Conservation (phyloP, 2,888 invertebrate species). For the Anagyrus pseudococci region DNA sequence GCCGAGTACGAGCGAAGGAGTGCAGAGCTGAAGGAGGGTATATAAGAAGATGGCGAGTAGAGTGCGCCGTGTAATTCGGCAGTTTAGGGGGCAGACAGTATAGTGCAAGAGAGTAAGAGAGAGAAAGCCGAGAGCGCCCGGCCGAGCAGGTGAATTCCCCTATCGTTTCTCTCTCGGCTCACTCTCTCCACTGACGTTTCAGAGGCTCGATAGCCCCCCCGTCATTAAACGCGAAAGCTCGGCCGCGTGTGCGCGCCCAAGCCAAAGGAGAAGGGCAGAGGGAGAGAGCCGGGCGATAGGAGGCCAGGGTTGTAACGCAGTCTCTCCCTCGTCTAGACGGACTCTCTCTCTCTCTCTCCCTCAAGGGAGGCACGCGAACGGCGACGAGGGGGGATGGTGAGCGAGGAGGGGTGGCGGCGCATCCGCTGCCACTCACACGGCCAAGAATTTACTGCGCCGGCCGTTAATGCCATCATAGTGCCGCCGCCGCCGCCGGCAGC, state of each 20-base stretch:
- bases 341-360: too few relatives aligned
- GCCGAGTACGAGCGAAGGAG: too few relatives aligned
- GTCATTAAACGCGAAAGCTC: constrained; percentile 49
- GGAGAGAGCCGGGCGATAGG: constrained; percentile 46
- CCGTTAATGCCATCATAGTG: constrained; percentile 58
- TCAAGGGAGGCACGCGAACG: too few relatives aligned
- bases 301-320: constrained; percentile 56
- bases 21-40: constrained; percentile 13
- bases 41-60: neutral
- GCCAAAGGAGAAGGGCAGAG: constrained; percentile 22
- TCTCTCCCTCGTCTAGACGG: constrained; percentile 59
- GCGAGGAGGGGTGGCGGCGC: constrained; percentile 14
- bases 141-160: constrained; percentile 46
- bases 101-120: neutral
- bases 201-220: constrained; percentile 46
- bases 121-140: too few relatives aligned
- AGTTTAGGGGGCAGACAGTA: constrained; percentile 6
- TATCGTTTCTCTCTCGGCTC: neutral
- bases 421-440: constrained; percentile 55
- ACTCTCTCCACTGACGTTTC: neutral
- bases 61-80: constrained; percentile 12
- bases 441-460: constrained; percentile 57
- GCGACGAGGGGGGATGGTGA: constrained; percentile 27
- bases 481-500: constrained; percentile 42
- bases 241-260: constrained; percentile 28